phyloP scores from a whole-genome alignment of 1,140 invertebrate species.

The Calycopis cecrops region DNA sequence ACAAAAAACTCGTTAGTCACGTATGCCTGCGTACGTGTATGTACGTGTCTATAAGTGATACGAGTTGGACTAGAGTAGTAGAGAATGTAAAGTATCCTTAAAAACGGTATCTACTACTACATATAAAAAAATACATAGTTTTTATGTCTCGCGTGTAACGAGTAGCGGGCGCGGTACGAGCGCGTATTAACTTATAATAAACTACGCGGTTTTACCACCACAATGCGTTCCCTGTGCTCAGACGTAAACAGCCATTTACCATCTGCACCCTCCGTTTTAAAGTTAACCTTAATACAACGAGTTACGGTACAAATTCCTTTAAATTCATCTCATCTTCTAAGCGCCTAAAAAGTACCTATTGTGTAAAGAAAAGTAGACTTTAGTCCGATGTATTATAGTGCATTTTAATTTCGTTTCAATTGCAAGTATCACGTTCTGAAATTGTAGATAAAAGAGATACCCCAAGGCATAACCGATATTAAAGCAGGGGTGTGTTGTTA shows the following conservation, averaged over 20 bases:
- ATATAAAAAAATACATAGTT: not conserved
- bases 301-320: slow-evolving; percentile 18
- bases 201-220: slow-evolving; percentile 54
- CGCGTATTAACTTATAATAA: slow-evolving; percentile 70
- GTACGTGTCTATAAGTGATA: no score
- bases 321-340: not conserved
- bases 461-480: slow-evolving; percentile 52
- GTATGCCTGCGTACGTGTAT: no score
- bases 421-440: slow-evolving; percentile 18
- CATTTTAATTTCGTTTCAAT: slow-evolving; percentile 18
- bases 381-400: not conserved
- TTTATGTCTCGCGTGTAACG: slow-evolving; percentile 26
- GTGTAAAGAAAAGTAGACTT: slow-evolving; percentile 2
- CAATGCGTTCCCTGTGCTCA: slow-evolving; percentile 39
- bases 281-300: slow-evolving; percentile 13
- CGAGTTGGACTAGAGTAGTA: no score
- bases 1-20: no score
- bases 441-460: slow-evolving; percentile 29
- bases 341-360: not conserved
- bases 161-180: slow-evolving; percentile 39
- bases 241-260: slow-evolving; percentile 25
- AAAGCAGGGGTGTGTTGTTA: slow-evolving; percentile 57
- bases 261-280: not conserved
- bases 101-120: no score
- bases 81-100: no score